Conservation (phyloP, 2,888 invertebrate species). For the Hemithea aestivaria region DNA sequence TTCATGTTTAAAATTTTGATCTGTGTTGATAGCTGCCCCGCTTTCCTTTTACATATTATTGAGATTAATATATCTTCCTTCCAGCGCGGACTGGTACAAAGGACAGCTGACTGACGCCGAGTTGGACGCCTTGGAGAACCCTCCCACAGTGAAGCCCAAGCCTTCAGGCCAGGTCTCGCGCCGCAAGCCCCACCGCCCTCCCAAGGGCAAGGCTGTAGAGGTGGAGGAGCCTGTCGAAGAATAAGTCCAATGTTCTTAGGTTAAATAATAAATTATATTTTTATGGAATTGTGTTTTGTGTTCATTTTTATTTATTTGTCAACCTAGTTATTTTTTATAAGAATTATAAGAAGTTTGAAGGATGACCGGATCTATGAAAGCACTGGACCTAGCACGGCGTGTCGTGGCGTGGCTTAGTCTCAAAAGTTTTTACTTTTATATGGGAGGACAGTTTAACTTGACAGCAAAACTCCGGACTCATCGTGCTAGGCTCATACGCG, state of each 20-base stretch:
- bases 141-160: constrained; percentile 83
- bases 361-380: too few species aligned
- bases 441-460: too few species aligned
- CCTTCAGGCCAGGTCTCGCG: constrained; percentile 66
- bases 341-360: too few species aligned
- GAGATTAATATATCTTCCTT: too few species aligned
- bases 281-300: constrained; percentile 20
- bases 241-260: constrained; percentile 43
- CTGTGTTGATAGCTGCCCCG: too few species aligned
- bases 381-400: too few species aligned
- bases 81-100: constrained; percentile 94
- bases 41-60: too few species aligned
- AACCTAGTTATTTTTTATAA: not conserved
- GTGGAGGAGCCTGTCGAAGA: constrained; percentile 32
- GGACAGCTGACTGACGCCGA: constrained; percentile 89
- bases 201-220: constrained; percentile 49
- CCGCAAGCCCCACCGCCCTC: constrained; percentile 68
- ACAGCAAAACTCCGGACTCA: too few species aligned
- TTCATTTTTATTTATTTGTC: constrained; percentile 11
- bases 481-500: too few species aligned
- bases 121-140: constrained; percentile 88
- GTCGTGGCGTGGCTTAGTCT: too few species aligned
- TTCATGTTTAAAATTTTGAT: too few species aligned
- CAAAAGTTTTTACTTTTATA: too few species aligned
- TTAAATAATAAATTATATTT: constrained; percentile 46